Conservation (phyloP, 2,113 vertebrate species). For the Lathamus discolor region DNA sequence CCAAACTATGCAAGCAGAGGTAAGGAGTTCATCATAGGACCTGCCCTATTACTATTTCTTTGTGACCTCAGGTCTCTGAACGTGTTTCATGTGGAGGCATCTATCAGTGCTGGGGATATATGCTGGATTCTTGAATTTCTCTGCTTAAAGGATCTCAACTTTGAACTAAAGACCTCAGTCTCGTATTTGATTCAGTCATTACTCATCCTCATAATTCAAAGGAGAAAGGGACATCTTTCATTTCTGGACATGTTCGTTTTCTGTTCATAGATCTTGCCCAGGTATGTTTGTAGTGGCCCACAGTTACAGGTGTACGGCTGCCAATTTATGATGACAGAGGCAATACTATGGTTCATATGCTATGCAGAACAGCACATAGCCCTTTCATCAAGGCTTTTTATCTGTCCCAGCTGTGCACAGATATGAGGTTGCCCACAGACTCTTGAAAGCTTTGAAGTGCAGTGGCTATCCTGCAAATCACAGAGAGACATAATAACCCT, state of each 20-base stretch:
- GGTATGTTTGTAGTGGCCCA: not conserved
- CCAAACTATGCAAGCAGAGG: not conserved
- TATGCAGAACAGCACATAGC: not conserved
- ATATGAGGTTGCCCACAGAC: not conserved
- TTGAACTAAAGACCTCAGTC: not conserved
- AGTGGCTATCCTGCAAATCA: not conserved
- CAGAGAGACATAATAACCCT: not conserved
- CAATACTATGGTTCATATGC: too few species aligned
- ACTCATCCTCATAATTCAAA: not conserved
- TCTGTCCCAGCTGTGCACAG: not conserved
- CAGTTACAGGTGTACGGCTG: not conserved
- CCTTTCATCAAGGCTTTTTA: not conserved
- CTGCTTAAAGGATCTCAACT: not conserved
- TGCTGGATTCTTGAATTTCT: not conserved
- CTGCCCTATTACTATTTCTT: not conserved
- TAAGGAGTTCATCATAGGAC: not conserved
- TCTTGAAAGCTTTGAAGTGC: not conserved
- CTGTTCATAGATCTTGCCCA: not conserved
- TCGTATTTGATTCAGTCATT: not conserved
- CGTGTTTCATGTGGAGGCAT: not conserved
- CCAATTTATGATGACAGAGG: not conserved
- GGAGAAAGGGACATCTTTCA: not conserved
- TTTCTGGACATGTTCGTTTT: not conserved
- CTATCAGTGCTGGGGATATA: not conserved
- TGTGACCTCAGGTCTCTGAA: not conserved